Evolutionary conservation across 2,113 vertebrate species (phyloP), one percentile per base, ranked within the genome.

Genomic region (Pelobates fuscus): DNA sequence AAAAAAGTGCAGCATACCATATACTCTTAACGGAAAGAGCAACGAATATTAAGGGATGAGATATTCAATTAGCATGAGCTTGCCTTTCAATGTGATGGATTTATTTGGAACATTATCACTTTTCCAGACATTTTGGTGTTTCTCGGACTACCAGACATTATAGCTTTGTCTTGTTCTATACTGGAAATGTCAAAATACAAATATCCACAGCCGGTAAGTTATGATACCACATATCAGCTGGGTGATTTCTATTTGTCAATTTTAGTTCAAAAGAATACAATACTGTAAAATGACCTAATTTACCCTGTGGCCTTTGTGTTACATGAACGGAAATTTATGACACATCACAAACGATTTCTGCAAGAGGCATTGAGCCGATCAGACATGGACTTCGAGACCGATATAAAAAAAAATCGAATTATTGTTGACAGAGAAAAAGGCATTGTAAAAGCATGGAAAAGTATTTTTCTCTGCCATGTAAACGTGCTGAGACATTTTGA

Each of bases 321-420:
- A 29, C 32, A 66, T 66, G 24, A 41, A 23, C 26, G 23, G 2
- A 43, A 66, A 66, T 43, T 32, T 20, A 44, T 41, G 30, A 26
- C 30, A 18, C 27, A 41, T 66, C 63, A 66, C 43, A n/a, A 66
- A 14, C 10, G 24, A 15, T 23, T 66, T 44, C 21, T 66, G 43
- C 15, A 44, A 43, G n/a, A 66, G 23, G 43, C 21, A 3, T 44
- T 66, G 20, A 23, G 32, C 15, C 21, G 20, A 23, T 25, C 43
- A 66, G 63, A 18, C 8, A 66, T 66, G 1, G 43, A 66, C 25
- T 59, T 23, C n/a, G n/a, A 59, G 23, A 59, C 57, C 7, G n/a
- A 66, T 44, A 66, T 66, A 44, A 14, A 43, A 64, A 43, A 66
- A 21, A 66, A 43, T 21, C 32, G 18, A 66, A 43, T 44, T 66